Evolutionary conservation across 2,797 vertebrate species (phyloP).

Genomic region (Microcaecilia unicolor): DNA sequence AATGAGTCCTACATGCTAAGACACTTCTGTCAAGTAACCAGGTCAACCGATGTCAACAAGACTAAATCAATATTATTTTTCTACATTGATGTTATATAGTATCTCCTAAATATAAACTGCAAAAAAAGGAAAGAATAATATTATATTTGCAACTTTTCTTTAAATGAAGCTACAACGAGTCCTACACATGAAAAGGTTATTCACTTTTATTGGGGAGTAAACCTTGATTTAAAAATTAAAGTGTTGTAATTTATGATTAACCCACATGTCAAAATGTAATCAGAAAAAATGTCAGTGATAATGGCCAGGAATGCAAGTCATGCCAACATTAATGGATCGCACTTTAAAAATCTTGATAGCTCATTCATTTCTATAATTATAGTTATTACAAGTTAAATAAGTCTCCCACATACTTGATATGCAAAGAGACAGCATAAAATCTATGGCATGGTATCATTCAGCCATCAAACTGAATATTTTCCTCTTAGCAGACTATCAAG

Average conservation of each 20-base stretch:
- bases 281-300: conserved; percentile 65
- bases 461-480: conserved; percentile 55
- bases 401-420: conserved; percentile 56
- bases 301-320: conserved; percentile 62
- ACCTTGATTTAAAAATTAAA: conserved; percentile 59
- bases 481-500: conserved; percentile 36
- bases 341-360: conserved; percentile 72
- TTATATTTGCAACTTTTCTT: conserved; percentile 34
- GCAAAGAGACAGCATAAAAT: conserved; percentile 73
- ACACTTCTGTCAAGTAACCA: no score
- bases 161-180: conserved; percentile 23
- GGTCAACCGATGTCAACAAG: no score
- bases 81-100: no score
- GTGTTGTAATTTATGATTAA: conserved; percentile 70
- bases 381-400: conserved; percentile 76
- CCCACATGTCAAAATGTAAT: conserved; percentile 68
- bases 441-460: conserved; percentile 70
- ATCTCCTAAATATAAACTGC: no score
- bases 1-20: no score
- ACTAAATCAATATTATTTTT: no score
- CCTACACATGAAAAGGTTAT: conserved; percentile 51
- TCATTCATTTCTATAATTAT: conserved; percentile 87
- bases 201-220: conserved; percentile 59
- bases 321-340: conserved; percentile 78
- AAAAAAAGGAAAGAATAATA: not conserved